Base-by-base conservation (phyloP, 2,113 vertebrate genomes). In the Periophthalmodon schlosseri region DNA sequence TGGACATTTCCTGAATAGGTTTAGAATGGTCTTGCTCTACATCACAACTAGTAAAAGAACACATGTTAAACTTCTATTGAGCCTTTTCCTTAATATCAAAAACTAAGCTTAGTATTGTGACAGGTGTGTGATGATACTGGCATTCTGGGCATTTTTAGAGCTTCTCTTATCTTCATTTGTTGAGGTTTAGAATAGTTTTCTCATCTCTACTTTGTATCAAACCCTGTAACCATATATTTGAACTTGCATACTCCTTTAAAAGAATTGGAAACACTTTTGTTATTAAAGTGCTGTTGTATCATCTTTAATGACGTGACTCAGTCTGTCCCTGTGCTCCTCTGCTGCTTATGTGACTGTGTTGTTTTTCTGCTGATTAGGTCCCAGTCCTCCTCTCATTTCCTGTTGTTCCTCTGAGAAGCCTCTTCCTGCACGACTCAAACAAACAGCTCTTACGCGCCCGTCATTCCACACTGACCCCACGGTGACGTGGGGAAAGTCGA, bases 381-480 rank as follows among this genome's bases (percentile, higher is more conserved):
- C 75, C 77, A 39, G 3, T 13, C 20, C 57, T 75, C 60, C 18
- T 2, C 63, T 52, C 77, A 44, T 72, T 85, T 90, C 83, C 83
- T 85, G 77, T 86, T 87, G 71, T 79, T 74, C 74, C 73, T 72
- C 68, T 44, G 76, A 72, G 67, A 39, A 64, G 76, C 69, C 76
- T 58, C 69, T 88, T 90, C 83, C 84, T 86, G 81, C 78, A 36
- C 44, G 39, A 69, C 33, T 69, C 39, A 73, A 76, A 74, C 84
- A 69, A 74, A 24, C 63, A 18, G 66, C 72, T n/a, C n/a, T n/a
- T n/a, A n/a, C n/a, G n/a, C n/a, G n/a, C n/a, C n/a, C n/a, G n/a
- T n/a, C n/a, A n/a, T n/a, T n/a, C n/a, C n/a, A n/a, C n/a, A n/a
- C n/a, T n/a, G n/a, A n/a, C n/a, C n/a, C n/a, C n/a, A n/a, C n/a